Evolutionary conservation across 2,888 invertebrate species (phyloP).

Genomic region (Xestobium rufovillosum): DNA sequence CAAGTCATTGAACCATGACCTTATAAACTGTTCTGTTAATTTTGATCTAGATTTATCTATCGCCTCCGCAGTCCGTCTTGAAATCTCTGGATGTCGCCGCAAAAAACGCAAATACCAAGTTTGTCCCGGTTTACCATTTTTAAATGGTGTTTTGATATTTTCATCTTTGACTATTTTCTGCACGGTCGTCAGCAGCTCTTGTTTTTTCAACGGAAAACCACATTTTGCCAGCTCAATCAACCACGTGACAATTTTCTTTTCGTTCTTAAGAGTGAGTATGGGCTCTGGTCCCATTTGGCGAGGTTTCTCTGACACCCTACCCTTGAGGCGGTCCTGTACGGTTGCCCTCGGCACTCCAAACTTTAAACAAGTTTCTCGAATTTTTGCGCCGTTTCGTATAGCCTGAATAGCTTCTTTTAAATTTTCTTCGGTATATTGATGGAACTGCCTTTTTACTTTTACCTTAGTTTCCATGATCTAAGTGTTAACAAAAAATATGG

Average conservation of each 20-base stretch:
- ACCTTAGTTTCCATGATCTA: too few species aligned
- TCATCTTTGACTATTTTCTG: slow-evolving; percentile 22
- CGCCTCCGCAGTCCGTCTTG: slow-evolving; percentile 15
- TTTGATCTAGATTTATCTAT: slow-evolving; percentile 18
- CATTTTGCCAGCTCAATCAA: slow-evolving; percentile 26
- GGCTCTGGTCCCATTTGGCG: slow-evolving; percentile 16
- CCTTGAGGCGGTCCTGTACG: slow-evolving; percentile 17
- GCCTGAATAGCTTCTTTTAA: too few species aligned
- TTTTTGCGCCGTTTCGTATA: too few species aligned
- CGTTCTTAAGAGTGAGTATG: too few species aligned
- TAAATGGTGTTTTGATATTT: slow-evolving; percentile 15
- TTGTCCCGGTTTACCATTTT: slow-evolving; percentile 16
- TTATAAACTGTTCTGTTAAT: slow-evolving; percentile 21
- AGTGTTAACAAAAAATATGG: too few species aligned
- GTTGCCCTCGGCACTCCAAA: slow-evolving; percentile 14
- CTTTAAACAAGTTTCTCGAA: too few species aligned
- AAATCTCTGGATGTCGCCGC: slow-evolving; percentile 16
- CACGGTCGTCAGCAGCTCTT: slow-evolving; percentile 26
- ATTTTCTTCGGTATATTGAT: too few species aligned
- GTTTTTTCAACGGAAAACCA: slow-evolving; percentile 29
- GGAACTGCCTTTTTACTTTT: too few species aligned
- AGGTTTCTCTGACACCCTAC: slow-evolving; percentile 12
- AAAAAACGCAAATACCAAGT: slow-evolving; percentile 23
- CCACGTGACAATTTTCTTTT: slow-evolving; percentile 27
- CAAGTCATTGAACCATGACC: slow-evolving; percentile 23